Conservation (phyloP, 2,888 invertebrate genomes). For the Callyntrura sp. region DNA sequence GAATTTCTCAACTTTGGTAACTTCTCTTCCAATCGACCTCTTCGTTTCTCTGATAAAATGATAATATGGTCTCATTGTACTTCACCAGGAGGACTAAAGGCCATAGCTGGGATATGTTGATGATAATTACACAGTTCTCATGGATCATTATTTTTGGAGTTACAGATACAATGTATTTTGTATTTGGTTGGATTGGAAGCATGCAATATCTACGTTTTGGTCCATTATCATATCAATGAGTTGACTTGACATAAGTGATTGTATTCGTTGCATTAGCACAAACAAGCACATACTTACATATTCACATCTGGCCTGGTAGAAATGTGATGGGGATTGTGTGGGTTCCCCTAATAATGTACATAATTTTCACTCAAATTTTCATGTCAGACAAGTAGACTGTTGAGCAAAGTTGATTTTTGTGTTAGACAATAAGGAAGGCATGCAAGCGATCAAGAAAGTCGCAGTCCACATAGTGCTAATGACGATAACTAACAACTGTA, state of each 20-base stretch:
- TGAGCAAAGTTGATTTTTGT: neutral
- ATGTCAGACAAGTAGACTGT: neutral
- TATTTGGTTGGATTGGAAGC: neutral
- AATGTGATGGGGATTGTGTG: constrained; percentile 2
- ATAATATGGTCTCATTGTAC: neutral
- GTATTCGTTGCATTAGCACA: neutral
- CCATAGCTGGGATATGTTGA: neutral
- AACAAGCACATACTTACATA: neutral
- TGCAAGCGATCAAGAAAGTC: neutral
- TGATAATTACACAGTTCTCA: constrained; percentile 50
- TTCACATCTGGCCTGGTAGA: neutral
- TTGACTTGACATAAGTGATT: constrained; percentile 11
- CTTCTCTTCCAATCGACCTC: neutral
- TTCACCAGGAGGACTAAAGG: neutral
- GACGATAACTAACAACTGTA: neutral
- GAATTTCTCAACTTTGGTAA: neutral
- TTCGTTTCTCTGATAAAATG: neutral
- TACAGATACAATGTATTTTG: too few species aligned
- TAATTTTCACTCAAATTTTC: neutral
- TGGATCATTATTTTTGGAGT: constrained; percentile 13
- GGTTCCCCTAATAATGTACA: neutral
- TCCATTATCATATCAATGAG: constrained; percentile 43
- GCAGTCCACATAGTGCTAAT: neutral
- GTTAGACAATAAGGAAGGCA: neutral
- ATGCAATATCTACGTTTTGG: neutral